Evolutionary conservation across 2,888 invertebrate genomes (phyloP).

Genomic region (Spialia ferax): DNA sequence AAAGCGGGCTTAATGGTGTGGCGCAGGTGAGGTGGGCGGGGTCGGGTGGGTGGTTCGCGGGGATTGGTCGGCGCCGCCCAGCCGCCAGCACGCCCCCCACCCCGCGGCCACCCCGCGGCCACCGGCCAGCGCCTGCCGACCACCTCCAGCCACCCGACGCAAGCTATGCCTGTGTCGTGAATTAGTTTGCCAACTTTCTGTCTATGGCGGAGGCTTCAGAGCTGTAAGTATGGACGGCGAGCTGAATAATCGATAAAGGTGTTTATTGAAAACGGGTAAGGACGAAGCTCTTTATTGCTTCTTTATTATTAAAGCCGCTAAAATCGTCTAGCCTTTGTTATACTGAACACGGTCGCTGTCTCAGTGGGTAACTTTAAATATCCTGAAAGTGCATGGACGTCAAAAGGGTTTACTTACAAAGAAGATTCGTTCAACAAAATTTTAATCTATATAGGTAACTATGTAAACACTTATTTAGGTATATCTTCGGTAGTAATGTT

Average conservation of each 20-base stretch:
- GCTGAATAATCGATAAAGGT: slow-evolving; percentile 87
- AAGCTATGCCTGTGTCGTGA: slow-evolving; percentile 86
- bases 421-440: no score
- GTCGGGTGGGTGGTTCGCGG: slow-evolving; percentile 75
- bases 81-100: slow-evolving; percentile 75
- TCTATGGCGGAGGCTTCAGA: slow-evolving; percentile 84
- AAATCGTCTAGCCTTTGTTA: slow-evolving; percentile 49
- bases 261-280: slow-evolving; percentile 86
- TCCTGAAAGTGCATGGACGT: background rate
- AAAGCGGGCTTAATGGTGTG: slow-evolving; percentile 83
- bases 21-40: slow-evolving; percentile 86
- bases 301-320: slow-evolving; percentile 79
- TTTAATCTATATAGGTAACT: no score
- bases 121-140: slow-evolving; percentile 77
- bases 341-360: background rate
- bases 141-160: slow-evolving; percentile 80
- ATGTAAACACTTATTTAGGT: no score
- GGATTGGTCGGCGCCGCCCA: slow-evolving; percentile 85
- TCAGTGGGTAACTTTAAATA: background rate
- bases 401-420: background rate
- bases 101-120: slow-evolving; percentile 68
- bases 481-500: no score
- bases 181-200: slow-evolving; percentile 87
- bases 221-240: slow-evolving; percentile 85
- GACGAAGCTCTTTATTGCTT: slow-evolving; percentile 83